A percentile compares a stretch with the other conserved stretches of the same genome.
Conservation (phyloP, 1,140 invertebrate species). For the Lasioglossum baleicum region DNA sequence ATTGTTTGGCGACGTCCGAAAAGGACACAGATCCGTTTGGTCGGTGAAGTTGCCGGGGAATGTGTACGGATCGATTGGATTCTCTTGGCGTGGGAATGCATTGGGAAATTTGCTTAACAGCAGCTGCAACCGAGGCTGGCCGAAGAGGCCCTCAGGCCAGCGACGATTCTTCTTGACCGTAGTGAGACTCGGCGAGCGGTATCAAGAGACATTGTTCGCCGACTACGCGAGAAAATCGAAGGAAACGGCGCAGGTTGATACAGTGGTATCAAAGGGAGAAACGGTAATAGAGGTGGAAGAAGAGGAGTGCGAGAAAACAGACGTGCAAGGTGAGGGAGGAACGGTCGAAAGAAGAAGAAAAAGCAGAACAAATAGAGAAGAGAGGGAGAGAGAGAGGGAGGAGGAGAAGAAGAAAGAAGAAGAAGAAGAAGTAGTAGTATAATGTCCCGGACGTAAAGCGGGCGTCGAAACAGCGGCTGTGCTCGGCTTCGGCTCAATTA, state of each 20-base stretch:
- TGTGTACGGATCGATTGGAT: background rate
- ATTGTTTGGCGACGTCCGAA: too few relatives aligned
- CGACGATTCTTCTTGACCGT: constrained; percentile 39
- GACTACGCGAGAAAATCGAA: constrained; percentile 36
- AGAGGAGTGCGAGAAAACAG: constrained; percentile 25
- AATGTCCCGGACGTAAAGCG: constrained; percentile 49
- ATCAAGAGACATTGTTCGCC: constrained; percentile 43
- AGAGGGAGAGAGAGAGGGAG: background rate
- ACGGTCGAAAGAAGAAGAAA: background rate
- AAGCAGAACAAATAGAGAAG: background rate
- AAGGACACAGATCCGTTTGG: too few relatives aligned
- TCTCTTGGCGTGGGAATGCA: constrained; percentile 31
- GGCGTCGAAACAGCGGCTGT: constrained; percentile 52
- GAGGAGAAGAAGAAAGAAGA: background rate
- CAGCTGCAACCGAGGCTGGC: constrained; percentile 29
- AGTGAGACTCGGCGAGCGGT: background rate
- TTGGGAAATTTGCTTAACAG: constrained; percentile 50
- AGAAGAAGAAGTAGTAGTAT: constrained; percentile 41
- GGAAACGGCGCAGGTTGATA: constrained; percentile 22
- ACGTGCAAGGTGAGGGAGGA: constrained; percentile 11
- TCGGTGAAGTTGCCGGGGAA: too few relatives aligned
- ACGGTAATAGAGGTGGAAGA: constrained; percentile 5
- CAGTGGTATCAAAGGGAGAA: background rate
- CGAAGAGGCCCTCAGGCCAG: constrained; percentile 9
- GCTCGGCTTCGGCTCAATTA: constrained; percentile 69